A percentile compares a stretch with the other conserved stretches of the same genome.
These are phyloP conservation scores for Sebastes hubbsi DNA, from an alignment of 2,797 vertebrate species.

Conservation along the genomic window DNA sequence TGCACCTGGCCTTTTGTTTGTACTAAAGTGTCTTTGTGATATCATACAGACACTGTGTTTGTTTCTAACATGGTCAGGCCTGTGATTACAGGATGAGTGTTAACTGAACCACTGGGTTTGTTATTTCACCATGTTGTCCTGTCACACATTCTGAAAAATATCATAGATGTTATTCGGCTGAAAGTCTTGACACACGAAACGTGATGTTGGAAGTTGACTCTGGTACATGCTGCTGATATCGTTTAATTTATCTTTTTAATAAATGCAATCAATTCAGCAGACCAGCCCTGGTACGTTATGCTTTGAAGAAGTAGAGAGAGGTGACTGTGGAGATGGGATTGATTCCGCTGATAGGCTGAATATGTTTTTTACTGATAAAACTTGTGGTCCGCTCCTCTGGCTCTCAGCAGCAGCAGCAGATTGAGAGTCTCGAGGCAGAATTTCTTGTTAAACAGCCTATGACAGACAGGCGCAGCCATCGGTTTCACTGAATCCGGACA, in stretches of 20 bases:
- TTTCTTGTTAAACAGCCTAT: conserved; percentile 44
- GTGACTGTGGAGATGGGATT: conserved; percentile 15
- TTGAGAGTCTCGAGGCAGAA: conserved; percentile 12
- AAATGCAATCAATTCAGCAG: background rate
- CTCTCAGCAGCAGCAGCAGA: conserved; percentile 37
- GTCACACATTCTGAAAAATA: background rate
- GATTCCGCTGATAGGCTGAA: conserved; percentile 10
- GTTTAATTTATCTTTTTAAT: background rate
- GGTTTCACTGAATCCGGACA: conserved; percentile 37
- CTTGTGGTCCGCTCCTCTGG: conserved; percentile 24
- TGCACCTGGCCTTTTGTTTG: conserved; percentile 30
- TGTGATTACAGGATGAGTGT: background rate
- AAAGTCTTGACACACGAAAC: background rate
- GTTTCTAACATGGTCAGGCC: background rate
- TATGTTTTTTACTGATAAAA: conserved; percentile 43
- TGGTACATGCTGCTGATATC: background rate
- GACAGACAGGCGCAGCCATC: conserved; percentile 37
- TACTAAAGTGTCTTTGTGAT: conserved; percentile 11
- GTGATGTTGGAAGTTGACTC: background rate
- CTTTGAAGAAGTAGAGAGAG: background rate
- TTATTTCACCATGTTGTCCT: background rate
- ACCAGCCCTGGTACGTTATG: background rate
- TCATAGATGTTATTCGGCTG: background rate
- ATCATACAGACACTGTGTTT: background rate
- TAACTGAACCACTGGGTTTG: background rate